A percentile compares a stretch with the other conserved stretches of the same genome.
phyloP scores from a whole-genome alignment of 2,113 vertebrate species.

The Forbesichthys papilliferus region DNA sequence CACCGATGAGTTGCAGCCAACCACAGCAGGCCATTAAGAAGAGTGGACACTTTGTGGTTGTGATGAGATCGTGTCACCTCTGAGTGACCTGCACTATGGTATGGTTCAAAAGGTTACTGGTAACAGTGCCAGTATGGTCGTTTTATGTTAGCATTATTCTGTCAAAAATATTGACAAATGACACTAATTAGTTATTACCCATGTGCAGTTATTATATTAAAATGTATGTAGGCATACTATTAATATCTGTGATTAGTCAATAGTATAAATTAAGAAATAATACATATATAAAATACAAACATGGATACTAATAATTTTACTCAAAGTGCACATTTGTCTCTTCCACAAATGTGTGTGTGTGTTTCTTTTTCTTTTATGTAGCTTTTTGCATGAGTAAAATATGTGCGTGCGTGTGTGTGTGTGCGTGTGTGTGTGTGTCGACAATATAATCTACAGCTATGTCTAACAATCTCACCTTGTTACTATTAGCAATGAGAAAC shows the following conservation, averaged over 20 bases:
- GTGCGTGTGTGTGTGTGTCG: not conserved
- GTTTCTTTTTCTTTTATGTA: not conserved
- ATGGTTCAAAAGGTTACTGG: conserved; percentile 53
- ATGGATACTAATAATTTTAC: too few relatives aligned
- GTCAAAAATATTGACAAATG: not conserved
- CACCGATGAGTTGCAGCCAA: conserved; percentile 27
- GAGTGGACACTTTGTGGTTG: conserved; percentile 31
- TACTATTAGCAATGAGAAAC: not conserved
- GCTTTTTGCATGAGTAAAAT: too few relatives aligned
- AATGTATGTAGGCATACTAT: not conserved
- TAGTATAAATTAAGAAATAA: not conserved
- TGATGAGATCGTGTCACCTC: conserved; percentile 17
- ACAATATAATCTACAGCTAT: not conserved
- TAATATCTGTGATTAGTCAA: not conserved
- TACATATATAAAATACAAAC: too few relatives aligned
- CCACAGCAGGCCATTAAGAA: conserved; percentile 26
- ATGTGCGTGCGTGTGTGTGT: not conserved
- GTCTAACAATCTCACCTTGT: conserved; percentile 13
- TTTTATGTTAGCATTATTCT: not conserved
- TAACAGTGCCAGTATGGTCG: not conserved
- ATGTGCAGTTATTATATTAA: not conserved
- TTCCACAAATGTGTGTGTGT: not conserved
- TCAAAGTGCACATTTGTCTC: too few relatives aligned
- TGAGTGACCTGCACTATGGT: conserved; percentile 26
- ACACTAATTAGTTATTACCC: not conserved